These are phyloP conservation scores for Ranitomeya variabilis DNA, from an alignment of 2,113 vertebrate species.

Conservation along the genomic window DNA sequence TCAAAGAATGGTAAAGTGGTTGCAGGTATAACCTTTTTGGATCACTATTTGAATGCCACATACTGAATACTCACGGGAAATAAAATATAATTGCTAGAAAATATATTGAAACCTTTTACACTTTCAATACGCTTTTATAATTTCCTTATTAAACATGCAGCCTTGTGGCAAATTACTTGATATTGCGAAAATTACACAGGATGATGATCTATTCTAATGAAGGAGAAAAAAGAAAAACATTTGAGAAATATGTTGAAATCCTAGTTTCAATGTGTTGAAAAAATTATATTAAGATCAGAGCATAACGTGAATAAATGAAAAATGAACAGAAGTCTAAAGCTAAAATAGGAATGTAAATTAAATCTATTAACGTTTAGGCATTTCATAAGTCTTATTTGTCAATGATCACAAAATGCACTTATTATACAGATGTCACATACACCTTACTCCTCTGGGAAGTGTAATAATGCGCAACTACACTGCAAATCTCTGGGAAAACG, in stretches of 20 bases:
- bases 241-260: neutral
- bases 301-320: neutral
- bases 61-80: neutral
- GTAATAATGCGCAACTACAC: too few relatives aligned
- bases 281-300: conserved; percentile 18
- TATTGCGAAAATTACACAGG: neutral
- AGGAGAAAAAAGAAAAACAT: neutral
- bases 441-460: too few relatives aligned
- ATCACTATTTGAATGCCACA: neutral
- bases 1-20: neutral
- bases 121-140: conserved; percentile 1
- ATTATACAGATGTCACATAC: too few relatives aligned
- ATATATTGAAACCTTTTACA: conserved; percentile 8
- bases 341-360: neutral
- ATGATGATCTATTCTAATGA: conserved; percentile 6
- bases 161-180: conserved; percentile 3
- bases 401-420: too few relatives aligned
- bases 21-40: neutral
- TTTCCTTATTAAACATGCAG: conserved; percentile 17
- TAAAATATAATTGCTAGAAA: conserved; percentile 10
- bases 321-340: neutral
- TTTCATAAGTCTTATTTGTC: neutral
- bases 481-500: too few relatives aligned
- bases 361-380: neutral
- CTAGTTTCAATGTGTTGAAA: neutral